Conservation (phyloP, 2,888 invertebrate genomes). For the Apotomis betuletana region DNA sequence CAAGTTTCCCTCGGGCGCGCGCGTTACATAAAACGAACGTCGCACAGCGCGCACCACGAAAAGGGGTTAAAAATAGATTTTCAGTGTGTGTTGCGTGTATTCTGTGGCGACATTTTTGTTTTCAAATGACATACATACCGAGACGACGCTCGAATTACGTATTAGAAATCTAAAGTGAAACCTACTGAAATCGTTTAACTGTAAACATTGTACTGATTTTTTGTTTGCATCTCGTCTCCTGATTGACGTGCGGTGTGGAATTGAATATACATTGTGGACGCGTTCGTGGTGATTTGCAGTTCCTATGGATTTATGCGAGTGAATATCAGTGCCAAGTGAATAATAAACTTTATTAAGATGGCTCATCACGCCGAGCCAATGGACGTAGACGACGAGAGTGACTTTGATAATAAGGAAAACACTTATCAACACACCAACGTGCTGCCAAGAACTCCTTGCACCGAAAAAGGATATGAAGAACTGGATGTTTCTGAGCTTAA, state of each 20-base stretch:
- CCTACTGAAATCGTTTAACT: conserved; percentile 67
- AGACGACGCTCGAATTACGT: conserved; percentile 61
- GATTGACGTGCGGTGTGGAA: conserved; percentile 53
- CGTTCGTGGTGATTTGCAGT: conserved; percentile 29
- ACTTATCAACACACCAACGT: conserved; percentile 70
- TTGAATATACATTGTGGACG: conserved; percentile 42
- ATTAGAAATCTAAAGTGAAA: conserved; percentile 79
- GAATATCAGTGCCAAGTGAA: conserved; percentile 42
- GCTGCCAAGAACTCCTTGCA: conserved; percentile 59
- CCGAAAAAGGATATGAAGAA: conserved; percentile 76
- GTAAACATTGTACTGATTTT: conserved; percentile 74
- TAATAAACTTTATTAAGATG: conserved; percentile 55
- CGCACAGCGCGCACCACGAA: conserved; percentile 68
- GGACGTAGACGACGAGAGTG: conserved; percentile 71
- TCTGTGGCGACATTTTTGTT: conserved; percentile 75
- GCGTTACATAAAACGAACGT: conserved; percentile 75
- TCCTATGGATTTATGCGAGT: conserved; percentile 37
- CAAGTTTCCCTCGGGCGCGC: conserved; percentile 71
- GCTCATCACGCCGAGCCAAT: conserved; percentile 72
- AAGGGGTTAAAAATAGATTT: conserved; percentile 78
- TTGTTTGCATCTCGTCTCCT: conserved; percentile 57
- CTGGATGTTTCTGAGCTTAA: conserved; percentile 75
- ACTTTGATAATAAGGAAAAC: conserved; percentile 78
- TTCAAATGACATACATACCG: conserved; percentile 77
- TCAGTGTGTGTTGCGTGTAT: conserved; percentile 75